Percentiles rank a stretch among this genome's conserved stretches.
phyloP scores from a whole-genome alignment of 2,797 vertebrate genomes.

The Ictinia mississippiensis region DNA sequence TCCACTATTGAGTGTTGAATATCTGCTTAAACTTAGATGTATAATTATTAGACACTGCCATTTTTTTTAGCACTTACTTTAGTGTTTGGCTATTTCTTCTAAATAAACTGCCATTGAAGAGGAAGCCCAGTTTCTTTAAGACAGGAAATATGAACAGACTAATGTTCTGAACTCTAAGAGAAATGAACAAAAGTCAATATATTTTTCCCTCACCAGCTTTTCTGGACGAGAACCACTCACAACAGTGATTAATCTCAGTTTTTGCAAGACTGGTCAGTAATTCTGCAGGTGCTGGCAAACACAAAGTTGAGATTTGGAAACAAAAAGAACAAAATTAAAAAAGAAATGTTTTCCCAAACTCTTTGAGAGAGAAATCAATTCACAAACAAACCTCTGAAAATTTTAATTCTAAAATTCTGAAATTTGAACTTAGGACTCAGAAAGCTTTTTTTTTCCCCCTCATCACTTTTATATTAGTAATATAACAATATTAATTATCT shows the following conservation, averaged over 20 bases:
- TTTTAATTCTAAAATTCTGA: neutral
- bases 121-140: neutral
- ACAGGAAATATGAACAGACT: neutral
- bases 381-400: neutral
- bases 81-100: neutral
- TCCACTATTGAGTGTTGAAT: neutral
- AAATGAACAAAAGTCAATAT: neutral
- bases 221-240: fast-evolving
- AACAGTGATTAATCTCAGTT: neutral
- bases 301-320: neutral
- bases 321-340: neutral
- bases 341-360: neutral
- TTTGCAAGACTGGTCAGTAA: neutral
- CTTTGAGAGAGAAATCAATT: neutral
- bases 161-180: neutral
- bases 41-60: neutral
- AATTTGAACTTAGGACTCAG: neutral
- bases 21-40: neutral
- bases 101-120: neutral
- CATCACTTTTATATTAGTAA: neutral
- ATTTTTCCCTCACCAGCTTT: neutral
- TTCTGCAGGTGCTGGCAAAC: neutral
- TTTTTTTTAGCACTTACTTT: neutral
- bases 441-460: neutral
- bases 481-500: neutral